phyloP scores from a whole-genome alignment of 2,797 vertebrate species.

The Tokudaia tokunoshimensis region DNA sequence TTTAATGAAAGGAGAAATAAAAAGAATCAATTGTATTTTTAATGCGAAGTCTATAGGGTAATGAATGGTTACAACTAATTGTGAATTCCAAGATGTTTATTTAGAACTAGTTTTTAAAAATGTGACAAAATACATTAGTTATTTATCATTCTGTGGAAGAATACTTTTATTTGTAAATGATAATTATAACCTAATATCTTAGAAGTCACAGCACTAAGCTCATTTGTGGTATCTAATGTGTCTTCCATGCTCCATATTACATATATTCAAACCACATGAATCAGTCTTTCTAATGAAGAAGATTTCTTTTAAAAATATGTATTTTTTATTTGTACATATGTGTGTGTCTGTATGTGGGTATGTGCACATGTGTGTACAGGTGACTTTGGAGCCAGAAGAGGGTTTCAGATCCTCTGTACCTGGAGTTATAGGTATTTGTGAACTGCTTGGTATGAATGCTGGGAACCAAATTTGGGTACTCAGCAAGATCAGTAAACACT shows the following conservation, averaged over 20 bases:
- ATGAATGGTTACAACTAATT: not conserved
- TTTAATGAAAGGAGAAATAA: not conserved
- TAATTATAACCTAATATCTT: not conserved
- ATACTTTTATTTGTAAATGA: constrained; percentile 9
- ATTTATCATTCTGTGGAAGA: not conserved
- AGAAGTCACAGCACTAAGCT: not conserved
- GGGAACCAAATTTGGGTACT: no score
- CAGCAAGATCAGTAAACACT: no score
- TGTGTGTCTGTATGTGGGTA: not conserved
- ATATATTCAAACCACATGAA: not conserved
- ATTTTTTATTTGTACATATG: not conserved
- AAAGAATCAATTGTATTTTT: constrained; percentile 13
- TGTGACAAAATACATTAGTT: not conserved
- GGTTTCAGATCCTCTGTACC: not conserved
- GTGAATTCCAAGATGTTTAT: not conserved
- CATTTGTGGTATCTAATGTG: not conserved
- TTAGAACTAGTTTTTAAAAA: not conserved
- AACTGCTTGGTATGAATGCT: not conserved
- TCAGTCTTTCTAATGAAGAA: not conserved
- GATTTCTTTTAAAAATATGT: not conserved
- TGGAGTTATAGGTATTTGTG: not conserved
- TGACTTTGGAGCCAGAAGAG: not conserved
- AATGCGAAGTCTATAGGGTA: not conserved
- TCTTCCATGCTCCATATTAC: not conserved
- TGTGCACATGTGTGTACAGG: not conserved